A percentile compares a stretch with the other conserved stretches of the same genome.
These are phyloP conservation scores for Gallinago stenura DNA, from an alignment of 2,797 vertebrate species.

Conservation along the genomic window DNA sequence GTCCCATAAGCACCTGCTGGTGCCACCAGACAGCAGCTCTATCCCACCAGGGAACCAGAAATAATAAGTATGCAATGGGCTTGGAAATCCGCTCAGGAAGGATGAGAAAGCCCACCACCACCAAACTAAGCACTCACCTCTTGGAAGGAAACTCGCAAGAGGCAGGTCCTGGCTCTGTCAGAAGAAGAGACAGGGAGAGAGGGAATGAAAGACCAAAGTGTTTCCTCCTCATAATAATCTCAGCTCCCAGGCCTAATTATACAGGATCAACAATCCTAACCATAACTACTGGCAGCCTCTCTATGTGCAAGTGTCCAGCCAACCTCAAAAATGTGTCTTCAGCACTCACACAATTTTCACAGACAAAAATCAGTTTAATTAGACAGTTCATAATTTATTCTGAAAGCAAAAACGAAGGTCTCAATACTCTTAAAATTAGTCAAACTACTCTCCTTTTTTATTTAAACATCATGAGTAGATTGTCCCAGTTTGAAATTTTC, in stretches of 20 bases:
- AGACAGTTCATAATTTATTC: not conserved
- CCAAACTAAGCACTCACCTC: not conserved
- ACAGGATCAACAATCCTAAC: slow-evolving; percentile 11
- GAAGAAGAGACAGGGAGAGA: not conserved
- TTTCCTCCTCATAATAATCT: not conserved
- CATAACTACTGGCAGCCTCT: not conserved
- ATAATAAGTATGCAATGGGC: not conserved
- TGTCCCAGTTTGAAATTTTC: slow-evolving; percentile 33
- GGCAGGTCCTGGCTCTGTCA: not conserved
- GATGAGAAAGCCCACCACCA: not conserved
- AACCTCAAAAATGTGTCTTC: slow-evolving; percentile 32
- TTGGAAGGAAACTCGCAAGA: not conserved
- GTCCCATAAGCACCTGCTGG: not conserved
- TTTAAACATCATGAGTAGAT: not conserved
- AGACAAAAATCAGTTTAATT: slow-evolving; percentile 27
- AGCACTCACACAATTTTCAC: not conserved
- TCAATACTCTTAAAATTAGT: not conserved
- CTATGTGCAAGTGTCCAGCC: not conserved
- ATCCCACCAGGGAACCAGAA: rapidly evolving
- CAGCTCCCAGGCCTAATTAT: slow-evolving; percentile 28
- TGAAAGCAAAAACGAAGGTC: slow-evolving; percentile 4
- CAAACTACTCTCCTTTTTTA: not conserved
- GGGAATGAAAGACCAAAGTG: not conserved
- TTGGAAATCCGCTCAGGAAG: not conserved
- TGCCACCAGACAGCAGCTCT: not conserved